Evolutionary conservation across 2,888 invertebrate genomes (phyloP).

Genomic region (Drosophila mercatorum): DNA sequence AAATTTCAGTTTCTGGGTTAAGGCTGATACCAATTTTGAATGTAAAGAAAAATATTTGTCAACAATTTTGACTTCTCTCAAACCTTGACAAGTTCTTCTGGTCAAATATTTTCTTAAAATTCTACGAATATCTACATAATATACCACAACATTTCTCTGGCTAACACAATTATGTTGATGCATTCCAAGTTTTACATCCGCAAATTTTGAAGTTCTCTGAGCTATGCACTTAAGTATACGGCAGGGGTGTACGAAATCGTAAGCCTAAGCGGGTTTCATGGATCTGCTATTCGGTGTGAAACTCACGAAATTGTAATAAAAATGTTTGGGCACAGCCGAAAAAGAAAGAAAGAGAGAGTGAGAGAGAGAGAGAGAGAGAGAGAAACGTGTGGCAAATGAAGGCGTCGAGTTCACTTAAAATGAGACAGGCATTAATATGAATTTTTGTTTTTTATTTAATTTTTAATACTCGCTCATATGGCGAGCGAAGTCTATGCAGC

Average conservation of each 20-base stretch:
- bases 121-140: neutral
- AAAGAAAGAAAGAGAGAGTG: no score
- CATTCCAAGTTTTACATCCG: neutral
- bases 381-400: constrained; percentile 58
- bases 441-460: constrained; percentile 15
- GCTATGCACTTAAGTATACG: constrained; percentile 1
- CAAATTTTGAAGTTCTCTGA: neutral
- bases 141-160: neutral
- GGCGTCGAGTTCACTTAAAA: constrained; percentile 23
- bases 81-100: no score
- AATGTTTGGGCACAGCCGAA: constrained; percentile 66
- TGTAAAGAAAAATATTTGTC: no score
- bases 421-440: constrained; percentile 56
- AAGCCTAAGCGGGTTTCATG: constrained; percentile 23
- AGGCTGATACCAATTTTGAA: no score
- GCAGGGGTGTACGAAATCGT: constrained; percentile 14
- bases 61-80: no score
- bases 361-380: no score
- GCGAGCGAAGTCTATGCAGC: neutral
- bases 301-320: constrained; percentile 82
- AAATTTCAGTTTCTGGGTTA: no score
- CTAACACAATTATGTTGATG: neutral
- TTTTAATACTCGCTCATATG: neutral
- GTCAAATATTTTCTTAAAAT: neutral
- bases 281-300: constrained; percentile 74